Percentiles rank a stretch among this genome's conserved stretches.
These are phyloP conservation scores for Pantala flavescens DNA, from an alignment of 1,140 invertebrate species.

Conservation along the genomic window DNA sequence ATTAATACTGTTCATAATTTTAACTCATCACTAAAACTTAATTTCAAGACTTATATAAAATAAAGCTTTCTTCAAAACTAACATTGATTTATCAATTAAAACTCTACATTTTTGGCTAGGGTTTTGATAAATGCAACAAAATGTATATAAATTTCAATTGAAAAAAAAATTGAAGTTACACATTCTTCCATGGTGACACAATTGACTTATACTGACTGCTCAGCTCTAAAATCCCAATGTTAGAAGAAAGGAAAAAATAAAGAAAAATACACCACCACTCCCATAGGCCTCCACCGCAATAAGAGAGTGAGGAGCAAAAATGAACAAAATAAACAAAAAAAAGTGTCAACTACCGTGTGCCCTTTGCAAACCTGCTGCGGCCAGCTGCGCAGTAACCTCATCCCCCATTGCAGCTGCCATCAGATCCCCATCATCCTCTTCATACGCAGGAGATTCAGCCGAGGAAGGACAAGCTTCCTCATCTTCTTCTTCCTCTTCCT, in stretches of 20 bases:
- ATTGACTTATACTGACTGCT: no score
- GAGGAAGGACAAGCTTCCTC: conserved; percentile 64
- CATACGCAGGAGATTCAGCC: conserved; percentile 47
- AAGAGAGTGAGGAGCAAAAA: background rate
- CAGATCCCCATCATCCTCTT: conserved; percentile 62
- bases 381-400: conserved; percentile 90
- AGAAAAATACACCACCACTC: background rate
- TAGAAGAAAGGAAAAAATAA: background rate
- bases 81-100: no score
- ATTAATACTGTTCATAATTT: no score
- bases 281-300: background rate
- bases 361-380: conserved; percentile 67
- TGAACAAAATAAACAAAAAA: conserved; percentile 22
- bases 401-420: conserved; percentile 73
- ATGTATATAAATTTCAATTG: no score
- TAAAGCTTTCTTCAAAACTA: no score
- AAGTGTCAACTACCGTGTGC: conserved; percentile 20
- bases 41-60: no score
- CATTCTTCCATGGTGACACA: no score
- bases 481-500: conserved; percentile 48
- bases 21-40: no score
- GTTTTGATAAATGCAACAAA: no score
- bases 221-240: no score
- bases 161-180: no score
- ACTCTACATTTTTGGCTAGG: no score